Percentiles rank a stretch among this genome's conserved stretches.
Evolutionary conservation across 2,888 invertebrate species (phyloP).

Genomic region (Diarsia mendica): DNA sequence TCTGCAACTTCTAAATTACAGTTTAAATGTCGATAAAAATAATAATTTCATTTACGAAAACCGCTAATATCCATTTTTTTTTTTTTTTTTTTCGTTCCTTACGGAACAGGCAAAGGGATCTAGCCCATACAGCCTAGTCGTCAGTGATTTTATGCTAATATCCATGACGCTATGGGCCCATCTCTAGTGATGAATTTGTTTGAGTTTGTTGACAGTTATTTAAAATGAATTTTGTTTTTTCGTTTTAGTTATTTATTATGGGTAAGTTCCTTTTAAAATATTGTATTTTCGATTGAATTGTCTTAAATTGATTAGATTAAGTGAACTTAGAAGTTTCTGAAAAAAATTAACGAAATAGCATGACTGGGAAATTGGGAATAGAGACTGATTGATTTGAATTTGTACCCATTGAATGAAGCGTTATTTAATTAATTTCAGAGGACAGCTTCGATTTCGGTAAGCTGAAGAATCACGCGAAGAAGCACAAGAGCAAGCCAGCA

Average conservation of each 20-base stretch:
- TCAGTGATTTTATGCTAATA: too few relatives aligned
- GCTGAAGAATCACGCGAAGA: slow-evolving; percentile 78
- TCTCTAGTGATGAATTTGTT: slow-evolving; percentile 40
- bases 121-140: too few relatives aligned
- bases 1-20: not conserved
- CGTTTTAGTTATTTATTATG: slow-evolving; percentile 75
- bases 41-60: not conserved
- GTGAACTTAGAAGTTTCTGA: not conserved
- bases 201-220: slow-evolving; percentile 69
- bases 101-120: too few relatives aligned
- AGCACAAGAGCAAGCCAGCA: too few relatives aligned
- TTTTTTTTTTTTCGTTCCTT: too few relatives aligned
- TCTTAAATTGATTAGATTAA: too few relatives aligned
- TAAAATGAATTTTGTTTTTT: slow-evolving; percentile 65
- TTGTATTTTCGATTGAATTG: not conserved
- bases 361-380: slow-evolving; percentile 1
- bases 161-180: slow-evolving; percentile 19
- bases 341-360: not conserved
- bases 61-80: not conserved
- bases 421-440: slow-evolving; percentile 74
- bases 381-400: slow-evolving; percentile 17
- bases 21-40: not conserved
- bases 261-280: slow-evolving; percentile 70
- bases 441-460: slow-evolving; percentile 81
- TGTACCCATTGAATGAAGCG: not conserved